These are phyloP conservation scores for Bradypodion ventrale DNA, from an alignment of 2,797 vertebrate genomes.

Conservation along the genomic window DNA sequence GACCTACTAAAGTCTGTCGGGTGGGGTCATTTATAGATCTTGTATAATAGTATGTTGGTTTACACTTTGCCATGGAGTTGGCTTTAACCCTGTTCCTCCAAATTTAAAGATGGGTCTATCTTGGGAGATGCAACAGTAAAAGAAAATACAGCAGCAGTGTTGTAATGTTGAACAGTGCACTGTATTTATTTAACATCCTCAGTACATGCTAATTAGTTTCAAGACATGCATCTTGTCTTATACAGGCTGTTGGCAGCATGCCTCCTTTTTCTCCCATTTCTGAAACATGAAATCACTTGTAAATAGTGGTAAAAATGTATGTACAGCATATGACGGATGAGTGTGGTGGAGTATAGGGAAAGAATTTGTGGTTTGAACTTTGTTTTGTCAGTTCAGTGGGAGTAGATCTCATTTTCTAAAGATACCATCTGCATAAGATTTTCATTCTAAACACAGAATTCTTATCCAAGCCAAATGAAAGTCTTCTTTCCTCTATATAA, in stretches of 20 bases:
- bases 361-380: slow-evolving; percentile 62
- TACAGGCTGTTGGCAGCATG: slow-evolving; percentile 34
- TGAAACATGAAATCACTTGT: slow-evolving; percentile 67
- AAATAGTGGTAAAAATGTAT: slow-evolving; percentile 62
- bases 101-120: no score
- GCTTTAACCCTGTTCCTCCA: no score
- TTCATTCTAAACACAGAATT: slow-evolving; percentile 53
- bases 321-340: slow-evolving; percentile 71
- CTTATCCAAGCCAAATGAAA: slow-evolving; percentile 41
- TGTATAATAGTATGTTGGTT: no score
- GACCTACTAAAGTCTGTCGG: background rate
- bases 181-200: no score
- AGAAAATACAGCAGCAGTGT: no score
- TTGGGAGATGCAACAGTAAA: no score
- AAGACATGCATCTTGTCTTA: slow-evolving; percentile 42
- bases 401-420: slow-evolving; percentile 67
- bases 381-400: slow-evolving; percentile 69
- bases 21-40: no score
- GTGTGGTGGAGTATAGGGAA: slow-evolving; percentile 65
- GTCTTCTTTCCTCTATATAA: background rate
- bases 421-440: slow-evolving; percentile 67
- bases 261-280: slow-evolving; percentile 50
- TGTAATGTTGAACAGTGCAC: no score
- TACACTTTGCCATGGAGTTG: no score
- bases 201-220: slow-evolving; percentile 59